phyloP scores from a whole-genome alignment of 2,113 vertebrate genomes.

The Nymphicus hollandicus region DNA sequence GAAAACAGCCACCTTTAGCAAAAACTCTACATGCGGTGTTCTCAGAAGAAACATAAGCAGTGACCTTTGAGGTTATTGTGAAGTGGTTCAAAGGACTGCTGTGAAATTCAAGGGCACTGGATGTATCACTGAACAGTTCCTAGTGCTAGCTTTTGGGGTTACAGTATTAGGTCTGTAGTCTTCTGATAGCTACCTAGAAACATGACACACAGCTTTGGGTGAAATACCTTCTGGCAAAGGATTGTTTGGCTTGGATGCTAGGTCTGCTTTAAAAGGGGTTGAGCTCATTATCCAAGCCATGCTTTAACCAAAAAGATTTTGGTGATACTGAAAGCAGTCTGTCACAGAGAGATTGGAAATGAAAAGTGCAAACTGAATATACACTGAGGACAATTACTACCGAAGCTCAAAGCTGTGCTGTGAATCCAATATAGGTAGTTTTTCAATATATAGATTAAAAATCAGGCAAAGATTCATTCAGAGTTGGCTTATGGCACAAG shows the following conservation, averaged over 20 bases:
- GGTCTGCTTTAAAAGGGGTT: background rate
- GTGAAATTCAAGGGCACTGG: background rate
- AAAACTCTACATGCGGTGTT: background rate
- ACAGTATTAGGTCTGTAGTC: accelerated
- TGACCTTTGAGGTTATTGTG: background rate
- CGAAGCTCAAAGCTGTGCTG: background rate
- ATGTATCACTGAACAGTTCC: background rate
- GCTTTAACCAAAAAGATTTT: background rate
- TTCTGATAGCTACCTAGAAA: background rate
- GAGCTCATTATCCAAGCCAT: background rate
- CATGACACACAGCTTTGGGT: accelerated
- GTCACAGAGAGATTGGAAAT: background rate
- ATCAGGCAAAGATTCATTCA: background rate
- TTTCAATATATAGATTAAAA: background rate
- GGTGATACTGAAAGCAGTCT: background rate
- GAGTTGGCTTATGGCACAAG: background rate
- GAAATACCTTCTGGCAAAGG: background rate
- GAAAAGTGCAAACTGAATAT: background rate
- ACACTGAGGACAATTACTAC: background rate
- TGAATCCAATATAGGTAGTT: background rate
- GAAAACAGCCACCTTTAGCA: background rate
- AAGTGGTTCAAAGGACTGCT: background rate
- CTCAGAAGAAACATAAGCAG: background rate
- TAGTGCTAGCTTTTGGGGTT: background rate
- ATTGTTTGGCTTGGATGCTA: background rate